Conservation (phyloP, 2,113 vertebrate genomes). For the Coryphaenoides rupestris region DNA sequence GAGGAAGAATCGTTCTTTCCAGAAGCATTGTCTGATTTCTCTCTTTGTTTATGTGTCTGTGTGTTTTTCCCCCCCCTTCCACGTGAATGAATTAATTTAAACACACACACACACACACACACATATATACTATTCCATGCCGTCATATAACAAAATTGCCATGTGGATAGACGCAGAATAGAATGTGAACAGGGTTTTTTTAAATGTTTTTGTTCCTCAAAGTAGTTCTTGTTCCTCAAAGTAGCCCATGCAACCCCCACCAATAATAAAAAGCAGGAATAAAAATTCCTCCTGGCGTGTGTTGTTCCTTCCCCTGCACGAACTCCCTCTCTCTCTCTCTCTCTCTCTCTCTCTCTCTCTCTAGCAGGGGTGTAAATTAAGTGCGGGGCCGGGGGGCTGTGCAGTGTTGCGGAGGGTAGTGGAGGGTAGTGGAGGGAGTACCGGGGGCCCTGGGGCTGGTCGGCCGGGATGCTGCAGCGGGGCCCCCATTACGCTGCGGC, state of each 20-base stretch:
- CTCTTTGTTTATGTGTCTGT: background rate
- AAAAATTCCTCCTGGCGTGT: no score
- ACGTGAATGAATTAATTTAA: slow-evolving; percentile 14
- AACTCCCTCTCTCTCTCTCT: no score
- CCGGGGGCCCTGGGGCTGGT: slow-evolving; percentile 57
- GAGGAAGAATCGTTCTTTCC: slow-evolving; percentile 15
- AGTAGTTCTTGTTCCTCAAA: slow-evolving; percentile 33
- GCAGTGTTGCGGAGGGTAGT: no score
- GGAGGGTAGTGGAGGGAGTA: slow-evolving; percentile 57
- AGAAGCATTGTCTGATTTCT: slow-evolving; percentile 22
- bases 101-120: slow-evolving; percentile 33
- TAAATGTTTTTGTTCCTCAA: no score
- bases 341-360: slow-evolving; percentile 54
- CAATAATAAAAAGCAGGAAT: slow-evolving; percentile 39
- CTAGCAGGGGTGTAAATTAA: slow-evolving; percentile 68
- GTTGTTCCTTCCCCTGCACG: slow-evolving; percentile 50
- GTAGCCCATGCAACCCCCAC: slow-evolving; percentile 23
- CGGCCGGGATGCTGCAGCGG: slow-evolving; percentile 43
- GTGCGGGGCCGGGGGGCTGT: slow-evolving; percentile 63
- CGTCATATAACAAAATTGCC: no score
- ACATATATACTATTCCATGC: slow-evolving; percentile 18
- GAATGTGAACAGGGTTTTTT: no score
- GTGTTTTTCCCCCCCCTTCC: slow-evolving; percentile 15
- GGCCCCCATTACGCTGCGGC: slow-evolving; percentile 64
- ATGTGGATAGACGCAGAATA: slow-evolving; percentile 8